These are phyloP conservation scores for Sanderia malayensis DNA, from an alignment of 30 jellyfish, hydroid and myxozoan species.

Conservation along the genomic window DNA sequence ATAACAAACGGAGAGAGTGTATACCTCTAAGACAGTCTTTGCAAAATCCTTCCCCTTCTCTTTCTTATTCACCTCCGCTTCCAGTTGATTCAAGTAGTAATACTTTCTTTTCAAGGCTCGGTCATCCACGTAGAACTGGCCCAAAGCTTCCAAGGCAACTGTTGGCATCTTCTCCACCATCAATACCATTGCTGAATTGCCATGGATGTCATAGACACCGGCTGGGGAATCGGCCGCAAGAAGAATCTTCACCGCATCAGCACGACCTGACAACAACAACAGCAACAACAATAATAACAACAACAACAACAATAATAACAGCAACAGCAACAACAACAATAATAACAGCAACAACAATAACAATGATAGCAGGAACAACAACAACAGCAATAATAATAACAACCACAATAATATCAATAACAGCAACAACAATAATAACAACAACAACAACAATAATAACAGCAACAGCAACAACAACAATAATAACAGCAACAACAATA, in stretches of 20 bases:
- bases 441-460: no score
- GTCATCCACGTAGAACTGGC: conserved; percentile 63
- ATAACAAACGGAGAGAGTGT: no score
- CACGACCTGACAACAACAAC: conserved; percentile 88
- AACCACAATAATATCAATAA: no score
- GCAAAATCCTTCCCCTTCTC: conserved; percentile 37
- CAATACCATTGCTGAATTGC: conserved; percentile 65
- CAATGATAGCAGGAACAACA: neutral
- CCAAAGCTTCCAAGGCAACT: conserved; percentile 77
- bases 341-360: no score
- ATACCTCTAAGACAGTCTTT: conserved; percentile 82
- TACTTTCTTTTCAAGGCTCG: conserved; percentile 45
- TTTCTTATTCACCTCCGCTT: conserved; percentile 45
- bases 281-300: no score
- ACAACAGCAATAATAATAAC: no score
- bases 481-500: no score
- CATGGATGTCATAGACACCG: conserved; percentile 68
- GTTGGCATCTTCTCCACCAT: conserved; percentile 92
- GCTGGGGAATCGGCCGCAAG: conserved; percentile 85
- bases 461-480: no score
- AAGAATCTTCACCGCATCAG: conserved; percentile 70
- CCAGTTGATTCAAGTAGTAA: conserved; percentile 61
- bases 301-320: no score
- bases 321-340: no score
- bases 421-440: no score